phyloP scores from a whole-genome alignment of 2,797 vertebrate species.

The Anguilla marmorata region DNA sequence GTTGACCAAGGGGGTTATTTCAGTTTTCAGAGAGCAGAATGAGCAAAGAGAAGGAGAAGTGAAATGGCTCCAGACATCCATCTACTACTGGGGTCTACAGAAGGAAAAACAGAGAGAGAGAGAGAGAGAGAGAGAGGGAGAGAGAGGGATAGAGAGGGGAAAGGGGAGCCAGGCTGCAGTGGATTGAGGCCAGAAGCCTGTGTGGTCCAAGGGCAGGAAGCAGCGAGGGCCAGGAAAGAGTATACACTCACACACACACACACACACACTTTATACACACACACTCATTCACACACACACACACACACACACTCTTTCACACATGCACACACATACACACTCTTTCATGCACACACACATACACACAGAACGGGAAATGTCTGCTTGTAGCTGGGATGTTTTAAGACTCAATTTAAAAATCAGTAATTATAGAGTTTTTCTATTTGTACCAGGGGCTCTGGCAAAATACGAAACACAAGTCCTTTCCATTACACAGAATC shows the following conservation, averaged over 20 bases:
- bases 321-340: not conserved
- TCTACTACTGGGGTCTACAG: slow-evolving; percentile 44
- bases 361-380: not conserved
- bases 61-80: slow-evolving; percentile 44
- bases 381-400: slow-evolving; percentile 8
- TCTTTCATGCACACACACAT: too few relatives aligned
- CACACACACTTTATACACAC: slow-evolving; percentile 35
- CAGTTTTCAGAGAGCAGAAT: slow-evolving; percentile 49
- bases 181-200: slow-evolving; percentile 53
- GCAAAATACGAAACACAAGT: not conserved
- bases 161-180: slow-evolving; percentile 48
- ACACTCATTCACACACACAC: not conserved
- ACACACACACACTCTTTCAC: not conserved
- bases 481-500: not conserved
- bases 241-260: slow-evolving; percentile 51
- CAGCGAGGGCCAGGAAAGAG: slow-evolving; percentile 53
- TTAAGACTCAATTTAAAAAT: slow-evolving; percentile 10
- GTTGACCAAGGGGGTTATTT: slow-evolving; percentile 48
- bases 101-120: slow-evolving; percentile 19
- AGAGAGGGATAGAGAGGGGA: slow-evolving; percentile 16
- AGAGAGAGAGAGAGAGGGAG: slow-evolving; percentile 14
- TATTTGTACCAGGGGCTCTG: not conserved
- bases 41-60: slow-evolving; percentile 30
- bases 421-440: not conserved
- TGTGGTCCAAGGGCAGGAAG: slow-evolving; percentile 58